Evolutionary conservation across 2,888 invertebrate genomes (phyloP).

Genomic region (Limnephilus marmoratus): DNA sequence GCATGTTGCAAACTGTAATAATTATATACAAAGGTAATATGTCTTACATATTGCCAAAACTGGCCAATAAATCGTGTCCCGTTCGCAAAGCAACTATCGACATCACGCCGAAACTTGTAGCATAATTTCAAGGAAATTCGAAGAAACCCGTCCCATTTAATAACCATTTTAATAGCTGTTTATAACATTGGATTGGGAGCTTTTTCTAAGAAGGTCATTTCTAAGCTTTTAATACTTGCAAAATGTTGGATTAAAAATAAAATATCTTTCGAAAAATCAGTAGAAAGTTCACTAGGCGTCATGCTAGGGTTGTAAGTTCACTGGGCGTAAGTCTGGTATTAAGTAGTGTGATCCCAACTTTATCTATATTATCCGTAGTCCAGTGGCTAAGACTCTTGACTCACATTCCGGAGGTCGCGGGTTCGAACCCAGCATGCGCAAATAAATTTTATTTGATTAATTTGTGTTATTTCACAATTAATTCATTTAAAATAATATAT

Average conservation of each 20-base stretch:
- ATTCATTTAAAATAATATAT: too few relatives aligned
- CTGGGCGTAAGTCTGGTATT: too few relatives aligned
- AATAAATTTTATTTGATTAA: too few relatives aligned
- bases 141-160: neutral
- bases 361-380: too few relatives aligned
- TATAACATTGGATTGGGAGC: neutral
- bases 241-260: neutral
- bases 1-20: neutral
- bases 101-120: neutral
- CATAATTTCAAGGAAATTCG: neutral
- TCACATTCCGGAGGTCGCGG: too few relatives aligned
- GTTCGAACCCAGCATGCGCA: too few relatives aligned
- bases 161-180: neutral
- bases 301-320: too few relatives aligned
- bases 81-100: neutral
- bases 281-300: too few relatives aligned
- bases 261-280: neutral
- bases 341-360: too few relatives aligned
- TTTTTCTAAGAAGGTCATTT: neutral
- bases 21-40: neutral
- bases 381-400: too few relatives aligned
- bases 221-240: neutral
- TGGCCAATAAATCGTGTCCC: neutral
- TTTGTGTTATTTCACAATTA: too few relatives aligned
- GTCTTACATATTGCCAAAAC: neutral